Base-by-base conservation (phyloP, 2,113 vertebrate species). In the Mohoua ochrocephala region DNA sequence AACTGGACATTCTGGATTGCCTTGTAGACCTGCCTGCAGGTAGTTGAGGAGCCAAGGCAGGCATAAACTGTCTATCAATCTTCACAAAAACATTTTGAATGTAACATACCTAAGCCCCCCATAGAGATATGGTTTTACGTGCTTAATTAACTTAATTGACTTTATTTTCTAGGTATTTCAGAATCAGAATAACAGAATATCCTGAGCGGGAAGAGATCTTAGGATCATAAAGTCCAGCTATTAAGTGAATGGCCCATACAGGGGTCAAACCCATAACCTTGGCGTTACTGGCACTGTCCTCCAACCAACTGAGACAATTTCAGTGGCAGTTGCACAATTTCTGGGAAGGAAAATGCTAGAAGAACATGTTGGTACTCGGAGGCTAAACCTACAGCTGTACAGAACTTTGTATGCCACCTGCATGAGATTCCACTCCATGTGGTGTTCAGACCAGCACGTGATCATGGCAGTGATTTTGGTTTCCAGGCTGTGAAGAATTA, bases 371-470 rank as follows among this genome's bases (percentile, higher is more conserved):
- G 16, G 0, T 21, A 24, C 17, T n/a, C 30, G 61, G n/a, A 61
- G 30, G 7, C 4, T 81, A 77, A 64, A 74, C 30, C 14, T 65
- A 12, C 11, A 41, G 4, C 16, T 56, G 7, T 20, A 35, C 5
- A 82, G 14, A 82, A 49, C 12, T 53, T 80, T 9, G 4, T 10
- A 21, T 56, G 13, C 16, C 0, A 0, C 30, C 11, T 61, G 11
- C 20, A 47, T 65, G 37, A 44, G 23, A 5, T 24, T 52, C 10
- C 27, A 49, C 24, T 41, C 8, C 27, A 7, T 24, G 24, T 4
- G 18, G 3, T 42, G 24, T 22, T 80, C 52, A 87, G 27, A 76
- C 2, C 15, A 56, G 11, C 16, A 50, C 0, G 0, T 31, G 23
- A 33, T 23, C 22, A 50, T 21, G 59, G 37, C 15, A 53, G 15